Evolutionary conservation across 2,797 vertebrate species (phyloP).

Genomic region (Moxostoma hubbsi): DNA sequence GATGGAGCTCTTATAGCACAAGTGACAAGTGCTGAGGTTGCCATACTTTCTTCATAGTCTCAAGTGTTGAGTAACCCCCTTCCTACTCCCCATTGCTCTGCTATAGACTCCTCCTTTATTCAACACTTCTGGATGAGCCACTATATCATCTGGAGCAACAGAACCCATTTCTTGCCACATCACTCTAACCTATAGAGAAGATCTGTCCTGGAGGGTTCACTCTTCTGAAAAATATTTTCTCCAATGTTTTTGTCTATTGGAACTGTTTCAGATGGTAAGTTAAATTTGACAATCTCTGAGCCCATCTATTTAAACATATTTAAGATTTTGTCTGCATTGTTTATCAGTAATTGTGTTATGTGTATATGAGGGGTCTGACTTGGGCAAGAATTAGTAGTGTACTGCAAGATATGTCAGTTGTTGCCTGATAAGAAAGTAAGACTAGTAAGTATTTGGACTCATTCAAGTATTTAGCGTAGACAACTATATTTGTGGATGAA

Average conservation of each 20-base stretch:
- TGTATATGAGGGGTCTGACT: not conserved
- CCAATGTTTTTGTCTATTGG: not conserved
- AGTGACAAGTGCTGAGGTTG: slow-evolving; percentile 3
- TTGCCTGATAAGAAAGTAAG: too few relatives aligned
- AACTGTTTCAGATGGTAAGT: slow-evolving; percentile 16
- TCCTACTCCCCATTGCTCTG: not conserved
- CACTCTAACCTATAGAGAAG: not conserved
- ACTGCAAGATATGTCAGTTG: too few relatives aligned
- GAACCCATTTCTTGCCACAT: not conserved
- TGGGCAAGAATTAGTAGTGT: not conserved
- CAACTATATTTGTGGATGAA: too few relatives aligned
- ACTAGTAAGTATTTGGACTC: too few relatives aligned
- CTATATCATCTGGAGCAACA: slow-evolving; percentile 16
- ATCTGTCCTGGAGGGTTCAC: not conserved
- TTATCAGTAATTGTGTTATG: too few relatives aligned
- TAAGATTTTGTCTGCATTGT: not conserved
- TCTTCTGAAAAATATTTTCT: not conserved
- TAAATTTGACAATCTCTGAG: not conserved
- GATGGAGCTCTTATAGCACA: slow-evolving; percentile 15
- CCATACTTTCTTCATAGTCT: not conserved
- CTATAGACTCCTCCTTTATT: slow-evolving; percentile 25
- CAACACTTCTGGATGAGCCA: not conserved
- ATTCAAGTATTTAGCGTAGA: too few relatives aligned
- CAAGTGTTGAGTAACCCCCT: not conserved
- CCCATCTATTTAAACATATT: not conserved